Percentiles rank a stretch among this genome's conserved stretches.
Evolutionary conservation across 2,888 invertebrate genomes (phyloP).

Genomic region (Hedychridium roseum): DNA sequence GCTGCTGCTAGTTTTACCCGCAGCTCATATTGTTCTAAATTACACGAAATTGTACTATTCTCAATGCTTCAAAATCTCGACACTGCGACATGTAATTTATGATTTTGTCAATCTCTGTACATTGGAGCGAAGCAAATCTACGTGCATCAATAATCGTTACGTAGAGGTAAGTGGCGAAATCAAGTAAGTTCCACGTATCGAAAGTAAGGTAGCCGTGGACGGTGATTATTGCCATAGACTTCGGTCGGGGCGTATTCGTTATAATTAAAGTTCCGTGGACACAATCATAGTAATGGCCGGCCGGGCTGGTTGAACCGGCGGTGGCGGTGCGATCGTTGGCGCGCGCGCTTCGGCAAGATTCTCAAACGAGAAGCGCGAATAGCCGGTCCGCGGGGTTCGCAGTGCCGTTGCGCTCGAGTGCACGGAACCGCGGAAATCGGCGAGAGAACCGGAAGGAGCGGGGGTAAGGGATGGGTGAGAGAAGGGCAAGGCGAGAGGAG

Average conservation of each 20-base stretch:
- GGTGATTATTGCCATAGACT: conserved; percentile 35
- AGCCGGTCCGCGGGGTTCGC: conserved; percentile 29
- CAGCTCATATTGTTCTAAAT: no score
- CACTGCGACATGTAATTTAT: no score
- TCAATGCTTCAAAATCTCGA: no score
- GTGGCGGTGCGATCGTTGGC: conserved; percentile 19
- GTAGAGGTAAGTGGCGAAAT: no score
- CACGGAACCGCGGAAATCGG: conserved; percentile 19
- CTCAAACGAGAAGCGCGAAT: conserved; percentile 29
- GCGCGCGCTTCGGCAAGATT: conserved; percentile 36
- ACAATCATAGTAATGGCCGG: conserved; percentile 57
- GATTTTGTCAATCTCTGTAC: no score
- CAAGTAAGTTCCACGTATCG: no score
- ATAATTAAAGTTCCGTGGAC: conserved; percentile 53
- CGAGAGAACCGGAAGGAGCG: conserved; percentile 9
- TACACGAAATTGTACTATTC: no score
- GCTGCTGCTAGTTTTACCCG: no score
- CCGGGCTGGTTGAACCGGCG: conserved; percentile 20
- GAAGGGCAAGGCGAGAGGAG: neutral
- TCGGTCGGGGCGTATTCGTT: conserved; percentile 28
- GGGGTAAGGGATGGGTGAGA: conserved; percentile 11
- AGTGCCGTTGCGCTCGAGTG: conserved; percentile 35
- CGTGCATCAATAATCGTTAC: no score
- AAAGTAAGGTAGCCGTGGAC: no score
- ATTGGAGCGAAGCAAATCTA: no score